Evolutionary conservation across 2,797 vertebrate genomes (phyloP).

Genomic region (Pangasius mekongensis): DNA sequence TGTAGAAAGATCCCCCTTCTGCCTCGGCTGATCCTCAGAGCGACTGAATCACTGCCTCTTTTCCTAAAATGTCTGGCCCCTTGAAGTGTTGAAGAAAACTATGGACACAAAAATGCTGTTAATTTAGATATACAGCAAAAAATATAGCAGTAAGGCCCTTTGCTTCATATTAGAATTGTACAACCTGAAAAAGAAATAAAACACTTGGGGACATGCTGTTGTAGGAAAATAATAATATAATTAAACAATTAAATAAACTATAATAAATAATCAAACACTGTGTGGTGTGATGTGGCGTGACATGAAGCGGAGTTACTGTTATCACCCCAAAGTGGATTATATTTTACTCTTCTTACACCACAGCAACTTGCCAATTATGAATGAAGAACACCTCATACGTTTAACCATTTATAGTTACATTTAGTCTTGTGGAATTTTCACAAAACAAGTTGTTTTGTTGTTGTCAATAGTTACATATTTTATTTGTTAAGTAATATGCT

Average conservation of each 20-base stretch:
- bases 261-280: background rate
- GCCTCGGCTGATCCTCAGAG: background rate
- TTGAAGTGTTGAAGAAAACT: background rate
- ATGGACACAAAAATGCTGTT: background rate
- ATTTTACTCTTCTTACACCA: background rate
- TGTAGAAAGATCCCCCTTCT: background rate
- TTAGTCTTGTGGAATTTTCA: no score
- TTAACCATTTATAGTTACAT: background rate
- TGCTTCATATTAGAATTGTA: background rate
- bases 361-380: background rate
- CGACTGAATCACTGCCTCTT: background rate
- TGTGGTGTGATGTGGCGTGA: background rate
- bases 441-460: no score
- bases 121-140: background rate
- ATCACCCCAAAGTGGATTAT: background rate
- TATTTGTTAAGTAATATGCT: no score
- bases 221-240: background rate
- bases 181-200: background rate
- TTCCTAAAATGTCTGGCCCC: background rate
- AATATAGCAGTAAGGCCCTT: background rate
- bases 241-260: no score
- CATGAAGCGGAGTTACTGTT: background rate
- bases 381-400: background rate
- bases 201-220: background rate
- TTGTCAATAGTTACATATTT: no score